Base-by-base conservation (phyloP, 2,797 vertebrate species). In the Sarcoramphus papa region DNA sequence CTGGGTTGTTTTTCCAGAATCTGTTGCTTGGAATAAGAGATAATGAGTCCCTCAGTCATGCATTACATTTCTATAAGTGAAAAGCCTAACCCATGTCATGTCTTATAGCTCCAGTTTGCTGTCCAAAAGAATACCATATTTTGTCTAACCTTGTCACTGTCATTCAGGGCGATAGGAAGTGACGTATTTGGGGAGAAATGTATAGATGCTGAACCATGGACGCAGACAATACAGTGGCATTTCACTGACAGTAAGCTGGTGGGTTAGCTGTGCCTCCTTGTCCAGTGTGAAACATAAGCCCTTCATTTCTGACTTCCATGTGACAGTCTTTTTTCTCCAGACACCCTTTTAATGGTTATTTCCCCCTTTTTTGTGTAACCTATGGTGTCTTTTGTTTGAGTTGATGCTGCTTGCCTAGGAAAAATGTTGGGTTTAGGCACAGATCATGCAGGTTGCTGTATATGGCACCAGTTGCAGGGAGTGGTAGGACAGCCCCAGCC, bases 1-100 rank as follows among this genome's bases (percentile, higher is more conserved):
- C 65, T 93, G 30, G 14, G 40, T 50, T 62, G 78, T 84, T 96
- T 97, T 96, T 96, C 89, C 93, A 92, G 91, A 97, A 95, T 85
- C 82, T 74, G 12, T 96, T 97, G 92, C 88, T 95, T 97, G 95
- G 95, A 96, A 84, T 95, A 96, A 85, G 85, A 95, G 45, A 86
- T 33, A 92, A 43, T 64, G 51, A 84, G 67, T 90, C 75, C 75
- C 85, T 90, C 70, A 85, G 53, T 83, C 60, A 90, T 65, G 92
- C 33, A 63, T 73, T 75, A 57, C 63, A 62, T 95, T 95, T 87
- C 77, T 88, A 14, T 81, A 97, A 91, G 27, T 67, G 51, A 93
- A 95, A 60, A 15, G 35, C n/a, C 90, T 89, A 82, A 63, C 33
- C 70, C 56, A 70, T 60, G 74, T 63, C 50, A 25, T 70, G 47